These are phyloP conservation scores for Lates calcarifer DNA, from an alignment of 2,113 vertebrate genomes.

Conservation along the genomic window DNA sequence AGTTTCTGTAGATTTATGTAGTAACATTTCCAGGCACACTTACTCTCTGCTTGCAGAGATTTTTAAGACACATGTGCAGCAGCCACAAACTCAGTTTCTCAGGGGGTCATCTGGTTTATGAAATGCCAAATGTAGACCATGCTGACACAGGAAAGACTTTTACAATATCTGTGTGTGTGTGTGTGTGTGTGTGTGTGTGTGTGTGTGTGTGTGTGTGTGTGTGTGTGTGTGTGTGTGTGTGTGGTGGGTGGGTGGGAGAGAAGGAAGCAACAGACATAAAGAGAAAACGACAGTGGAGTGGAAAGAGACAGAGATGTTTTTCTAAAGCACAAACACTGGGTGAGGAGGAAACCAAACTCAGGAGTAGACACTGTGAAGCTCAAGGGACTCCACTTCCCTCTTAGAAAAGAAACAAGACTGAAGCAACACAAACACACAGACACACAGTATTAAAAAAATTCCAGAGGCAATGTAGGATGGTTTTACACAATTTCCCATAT, in stretches of 20 bases:
- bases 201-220: background rate
- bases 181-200: no score
- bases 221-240: background rate
- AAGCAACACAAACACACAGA: background rate
- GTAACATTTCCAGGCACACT: no score
- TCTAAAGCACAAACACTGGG: background rate
- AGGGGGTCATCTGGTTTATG: background rate
- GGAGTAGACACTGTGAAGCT: slow-evolving; percentile 3
- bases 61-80: background rate
- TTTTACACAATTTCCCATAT: slow-evolving; percentile 31
- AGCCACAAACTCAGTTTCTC: background rate
- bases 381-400: background rate
- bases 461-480: background rate
- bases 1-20: background rate
- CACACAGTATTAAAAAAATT: background rate
- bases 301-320: background rate
- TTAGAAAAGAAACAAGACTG: background rate
- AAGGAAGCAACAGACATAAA: background rate
- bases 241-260: background rate
- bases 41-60: background rate
- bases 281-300: slow-evolving; percentile 2
- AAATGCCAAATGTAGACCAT: background rate
- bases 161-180: background rate
- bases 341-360: slow-evolving; percentile 8
- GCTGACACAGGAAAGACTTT: background rate